Evolutionary conservation across 1,140 invertebrate genomes (phyloP).

Genomic region (Anoplolepis gracilipes): DNA sequence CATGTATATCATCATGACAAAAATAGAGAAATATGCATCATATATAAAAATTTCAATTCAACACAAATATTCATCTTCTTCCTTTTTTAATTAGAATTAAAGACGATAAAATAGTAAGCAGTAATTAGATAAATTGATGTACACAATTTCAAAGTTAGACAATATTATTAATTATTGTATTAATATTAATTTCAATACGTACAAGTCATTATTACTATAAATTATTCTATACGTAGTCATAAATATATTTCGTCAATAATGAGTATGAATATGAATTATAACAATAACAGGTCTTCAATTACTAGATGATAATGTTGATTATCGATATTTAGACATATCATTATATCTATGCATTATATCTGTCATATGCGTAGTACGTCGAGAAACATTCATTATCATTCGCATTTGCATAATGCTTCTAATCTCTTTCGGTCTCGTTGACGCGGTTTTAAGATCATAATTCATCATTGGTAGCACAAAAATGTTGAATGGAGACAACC

Average conservation of each 20-base stretch:
- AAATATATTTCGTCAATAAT: not conserved
- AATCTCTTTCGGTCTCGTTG: not conserved
- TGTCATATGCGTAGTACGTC: not conserved
- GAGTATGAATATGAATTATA: not conserved
- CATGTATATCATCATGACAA: not conserved
- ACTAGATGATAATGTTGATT: not conserved
- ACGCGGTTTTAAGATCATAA: too few relatives aligned
- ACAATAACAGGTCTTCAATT: not conserved
- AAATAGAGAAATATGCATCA: not conserved
- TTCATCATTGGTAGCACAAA: not conserved
- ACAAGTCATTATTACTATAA: not conserved
- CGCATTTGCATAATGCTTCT: not conserved
- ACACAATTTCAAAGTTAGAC: not conserved
- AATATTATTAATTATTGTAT: not conserved
- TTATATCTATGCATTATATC: not conserved
- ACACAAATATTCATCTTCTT: not conserved
- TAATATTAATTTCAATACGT: not conserved
- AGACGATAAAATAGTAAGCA: not conserved
- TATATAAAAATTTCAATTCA: not conserved
- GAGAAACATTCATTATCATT: not conserved
- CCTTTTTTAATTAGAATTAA: not conserved
- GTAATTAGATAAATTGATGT: not conserved
- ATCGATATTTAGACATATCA: not conserved
- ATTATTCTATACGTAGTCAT: not conserved
- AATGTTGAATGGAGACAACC: not conserved